Evolutionary conservation across 2,888 invertebrate species (phyloP).

Genomic region (Caradrina kadenii): DNA sequence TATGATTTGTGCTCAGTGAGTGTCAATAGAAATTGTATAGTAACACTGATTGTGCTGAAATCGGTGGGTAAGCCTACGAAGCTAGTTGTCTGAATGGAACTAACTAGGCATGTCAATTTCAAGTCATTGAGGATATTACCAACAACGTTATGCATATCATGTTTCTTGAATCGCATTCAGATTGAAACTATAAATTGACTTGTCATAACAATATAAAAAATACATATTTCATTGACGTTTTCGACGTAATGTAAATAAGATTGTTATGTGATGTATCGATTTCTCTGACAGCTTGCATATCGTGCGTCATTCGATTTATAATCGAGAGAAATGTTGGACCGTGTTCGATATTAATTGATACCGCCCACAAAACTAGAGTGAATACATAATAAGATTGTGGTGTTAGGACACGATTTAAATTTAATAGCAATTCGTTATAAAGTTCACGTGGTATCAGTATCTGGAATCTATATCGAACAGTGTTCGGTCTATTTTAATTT

Average conservation of each 20-base stretch:
- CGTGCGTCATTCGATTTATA: constrained; percentile 25
- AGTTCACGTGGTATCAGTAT: constrained; percentile 66
- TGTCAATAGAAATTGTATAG: background rate
- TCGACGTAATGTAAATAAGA: constrained; percentile 26
- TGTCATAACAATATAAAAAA: constrained; percentile 38
- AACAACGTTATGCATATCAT: constrained; percentile 32
- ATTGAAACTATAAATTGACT: constrained; percentile 11
- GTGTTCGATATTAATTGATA: constrained; percentile 39
- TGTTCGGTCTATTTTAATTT: constrained; percentile 62
- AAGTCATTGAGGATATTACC: constrained; percentile 38
- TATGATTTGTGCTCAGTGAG: too few relatives aligned
- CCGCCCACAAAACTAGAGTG: constrained; percentile 35
- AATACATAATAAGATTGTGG: constrained; percentile 48
- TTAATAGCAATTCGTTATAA: constrained; percentile 59
- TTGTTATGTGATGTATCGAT: constrained; percentile 45
- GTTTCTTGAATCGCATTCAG: constrained; percentile 10
- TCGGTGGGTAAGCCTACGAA: background rate
- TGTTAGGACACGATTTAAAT: constrained; percentile 50
- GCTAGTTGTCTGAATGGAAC: constrained; percentile 7
- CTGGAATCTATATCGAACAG: constrained; percentile 60
- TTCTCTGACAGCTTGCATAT: constrained; percentile 38
- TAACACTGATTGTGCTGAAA: background rate
- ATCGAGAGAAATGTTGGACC: constrained; percentile 42
- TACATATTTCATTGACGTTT: constrained; percentile 24
- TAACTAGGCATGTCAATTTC: constrained; percentile 23